A percentile compares a stretch with the other conserved stretches of the same genome.
phyloP scores from a whole-genome alignment of 1,140 invertebrate species.

The Heliothis virescens region DNA sequence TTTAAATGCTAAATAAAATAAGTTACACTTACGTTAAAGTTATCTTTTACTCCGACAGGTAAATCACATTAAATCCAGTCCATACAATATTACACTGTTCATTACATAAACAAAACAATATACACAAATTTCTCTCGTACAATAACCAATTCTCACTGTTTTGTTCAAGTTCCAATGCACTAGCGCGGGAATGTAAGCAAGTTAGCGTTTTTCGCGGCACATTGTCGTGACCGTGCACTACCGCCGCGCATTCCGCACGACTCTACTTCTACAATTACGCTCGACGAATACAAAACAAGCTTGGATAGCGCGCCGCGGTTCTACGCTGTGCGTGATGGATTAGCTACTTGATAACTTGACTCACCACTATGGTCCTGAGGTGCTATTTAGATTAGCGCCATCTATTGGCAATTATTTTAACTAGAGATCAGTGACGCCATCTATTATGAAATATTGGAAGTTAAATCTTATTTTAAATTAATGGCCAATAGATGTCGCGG shows the following conservation, averaged over 20 bases:
- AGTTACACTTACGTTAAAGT: slow-evolving; percentile 66
- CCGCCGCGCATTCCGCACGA: slow-evolving; percentile 70
- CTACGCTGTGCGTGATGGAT: slow-evolving; percentile 44
- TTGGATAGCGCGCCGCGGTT: slow-evolving; percentile 20
- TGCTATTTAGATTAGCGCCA: slow-evolving; percentile 47
- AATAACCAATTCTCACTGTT: slow-evolving; percentile 75
- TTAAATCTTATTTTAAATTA: slow-evolving; percentile 10
- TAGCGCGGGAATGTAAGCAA: slow-evolving; percentile 64
- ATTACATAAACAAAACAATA: slow-evolving; percentile 70
- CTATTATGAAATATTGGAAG: neutral
- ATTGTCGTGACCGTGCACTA: slow-evolving; percentile 69
- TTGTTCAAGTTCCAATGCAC: slow-evolving; percentile 70
- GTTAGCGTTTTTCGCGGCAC: slow-evolving; percentile 68
- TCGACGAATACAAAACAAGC: slow-evolving; percentile 78
- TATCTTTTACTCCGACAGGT: slow-evolving; percentile 26
- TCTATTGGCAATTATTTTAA: slow-evolving; percentile 56
- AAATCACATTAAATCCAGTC: slow-evolving; percentile 65
- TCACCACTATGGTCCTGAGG: slow-evolving; percentile 51
- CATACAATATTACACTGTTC: slow-evolving; percentile 58
- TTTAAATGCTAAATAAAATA: slow-evolving; percentile 2
- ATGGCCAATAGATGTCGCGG: slow-evolving; percentile 48
- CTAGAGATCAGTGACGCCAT: neutral
- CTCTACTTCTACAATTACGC: slow-evolving; percentile 70
- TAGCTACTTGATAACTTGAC: slow-evolving; percentile 50
- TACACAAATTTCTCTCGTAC: slow-evolving; percentile 72